Base-by-base conservation (phyloP, 37 sponge, comb jelly and placozoan species). In the Petrosia ficiformis region DNA sequence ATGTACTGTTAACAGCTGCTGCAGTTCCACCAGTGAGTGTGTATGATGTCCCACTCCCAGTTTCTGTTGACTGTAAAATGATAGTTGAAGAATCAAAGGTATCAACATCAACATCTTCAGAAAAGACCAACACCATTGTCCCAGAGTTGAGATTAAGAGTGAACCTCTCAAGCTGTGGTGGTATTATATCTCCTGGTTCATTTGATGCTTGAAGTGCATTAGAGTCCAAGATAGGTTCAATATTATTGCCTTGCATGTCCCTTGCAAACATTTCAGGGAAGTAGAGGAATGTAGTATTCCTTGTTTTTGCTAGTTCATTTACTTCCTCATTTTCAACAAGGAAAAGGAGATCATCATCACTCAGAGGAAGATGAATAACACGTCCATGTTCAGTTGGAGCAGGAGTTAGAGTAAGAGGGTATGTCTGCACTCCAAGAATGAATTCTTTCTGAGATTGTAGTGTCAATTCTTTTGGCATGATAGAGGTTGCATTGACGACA, bases 91-190 rank as follows among this genome's bases (percentile, higher is more conserved):
- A 59, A 65, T 88, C 82, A 41, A 95, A 84, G 30, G 88, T 81
- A 48, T 52, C n/a, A 0, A 69, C 25, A 5, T 41, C 25, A 10
- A 95, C 58, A 30, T 68, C 54, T 38, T 89, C 82, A 40, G 83
- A 77, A 71, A 95, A 92, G 19, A 61, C 65, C 24, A 92, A 39
- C 11, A 73, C 61, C 77, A 95, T 72, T 1, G 72, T 41, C 32
- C 86, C 43, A 10, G 78, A 81, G 63, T 95, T 74, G 19, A 95
- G 68, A 67, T 92, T 82, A 4, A 95, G 65, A 36, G 71, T 85
- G 65, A 68, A 95, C 0, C 68, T 52, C 5, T 56, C 33, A 57
- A 95, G 72, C 25, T 58, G 52, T 36, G 92, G 96, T 31, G 87
- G 93, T 42, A 24, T 78, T 5, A 87, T 72, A 72, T 86, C 80